Conservation (phyloP, 2,888 invertebrate species). For the Ochropleura plecta region DNA sequence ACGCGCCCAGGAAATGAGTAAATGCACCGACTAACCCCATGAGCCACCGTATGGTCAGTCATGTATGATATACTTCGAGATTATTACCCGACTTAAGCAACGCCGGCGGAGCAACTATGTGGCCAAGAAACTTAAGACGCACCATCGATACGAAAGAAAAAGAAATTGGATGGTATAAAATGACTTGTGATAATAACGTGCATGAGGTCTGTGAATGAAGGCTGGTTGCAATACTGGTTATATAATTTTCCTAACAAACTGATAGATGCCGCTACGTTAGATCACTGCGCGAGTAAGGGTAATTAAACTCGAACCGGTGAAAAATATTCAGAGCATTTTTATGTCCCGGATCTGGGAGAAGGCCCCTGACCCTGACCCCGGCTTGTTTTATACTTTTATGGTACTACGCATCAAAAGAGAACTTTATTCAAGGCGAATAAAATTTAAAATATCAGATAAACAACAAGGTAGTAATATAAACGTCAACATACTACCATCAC, state of each 20-base stretch:
- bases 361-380: constrained; percentile 17
- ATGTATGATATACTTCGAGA: not conserved
- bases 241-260: not conserved
- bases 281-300: too few relatives aligned
- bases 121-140: not conserved
- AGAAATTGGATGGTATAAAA: not conserved
- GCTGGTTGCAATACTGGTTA: not conserved
- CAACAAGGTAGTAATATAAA: constrained; percentile 5
- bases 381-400: constrained; percentile 1
- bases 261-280: constrained; percentile 12
- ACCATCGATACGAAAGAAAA: not conserved
- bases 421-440: constrained; percentile 30
- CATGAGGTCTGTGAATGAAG: not conserved
- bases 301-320: not conserved
- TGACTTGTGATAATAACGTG: not conserved
- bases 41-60: not conserved
- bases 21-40: not conserved
- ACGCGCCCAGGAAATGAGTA: not conserved
- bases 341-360: not conserved
- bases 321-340: constrained; percentile 10
- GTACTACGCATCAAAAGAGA: not conserved
- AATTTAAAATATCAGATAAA: constrained; percentile 6
- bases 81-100: not conserved
- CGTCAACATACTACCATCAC: constrained; percentile 12
- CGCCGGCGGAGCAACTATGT: not conserved